Evolutionary conservation across 2,888 invertebrate species (phyloP).

Genomic region (Dasypolia templi): DNA sequence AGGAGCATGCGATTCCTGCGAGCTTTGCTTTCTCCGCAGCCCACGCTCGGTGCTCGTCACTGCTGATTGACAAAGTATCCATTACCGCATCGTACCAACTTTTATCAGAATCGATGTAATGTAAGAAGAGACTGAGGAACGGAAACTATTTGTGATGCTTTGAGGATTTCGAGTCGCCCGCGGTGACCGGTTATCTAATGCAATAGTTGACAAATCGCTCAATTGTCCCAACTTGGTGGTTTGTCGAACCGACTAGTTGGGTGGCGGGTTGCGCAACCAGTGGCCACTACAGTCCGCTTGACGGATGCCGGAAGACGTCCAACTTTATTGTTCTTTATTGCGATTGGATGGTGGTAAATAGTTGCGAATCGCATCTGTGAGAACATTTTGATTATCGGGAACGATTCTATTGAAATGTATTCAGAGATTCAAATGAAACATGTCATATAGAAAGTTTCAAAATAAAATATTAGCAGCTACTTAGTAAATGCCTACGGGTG

Average conservation of each 20-base stretch:
- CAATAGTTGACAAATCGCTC: slow-evolving; percentile 89
- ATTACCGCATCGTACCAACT: slow-evolving; percentile 80
- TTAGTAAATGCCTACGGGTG: slow-evolving; percentile 32
- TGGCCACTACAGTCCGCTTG: slow-evolving; percentile 79
- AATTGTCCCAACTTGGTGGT: slow-evolving; percentile 85
- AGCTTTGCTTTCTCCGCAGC: slow-evolving; percentile 79
- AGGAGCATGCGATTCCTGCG: slow-evolving; percentile 83
- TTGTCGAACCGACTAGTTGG: slow-evolving; percentile 82
- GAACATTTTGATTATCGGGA: slow-evolving; percentile 74
- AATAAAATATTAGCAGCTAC: slow-evolving; percentile 37
- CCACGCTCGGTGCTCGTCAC: slow-evolving; percentile 83
- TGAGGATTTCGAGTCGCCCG: slow-evolving; percentile 75
- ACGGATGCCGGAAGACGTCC: slow-evolving; percentile 87
- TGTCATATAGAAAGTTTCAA: slow-evolving; percentile 33
- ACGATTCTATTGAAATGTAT: slow-evolving; percentile 70
- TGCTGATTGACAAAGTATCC: slow-evolving; percentile 83
- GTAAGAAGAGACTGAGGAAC: slow-evolving; percentile 78
- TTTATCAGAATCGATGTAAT: slow-evolving; percentile 78
- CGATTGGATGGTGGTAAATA: slow-evolving; percentile 82
- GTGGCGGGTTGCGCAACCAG: slow-evolving; percentile 84
- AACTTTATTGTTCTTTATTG: slow-evolving; percentile 86
- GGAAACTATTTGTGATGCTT: slow-evolving; percentile 68
- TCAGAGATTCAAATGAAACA: slow-evolving; percentile 57
- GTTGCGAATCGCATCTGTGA: slow-evolving; percentile 74
- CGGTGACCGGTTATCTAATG: slow-evolving; percentile 85